A percentile compares a stretch with the other conserved stretches of the same genome.
phyloP scores from a whole-genome alignment of 2,888 invertebrate species.

The Tenthredo notha region DNA sequence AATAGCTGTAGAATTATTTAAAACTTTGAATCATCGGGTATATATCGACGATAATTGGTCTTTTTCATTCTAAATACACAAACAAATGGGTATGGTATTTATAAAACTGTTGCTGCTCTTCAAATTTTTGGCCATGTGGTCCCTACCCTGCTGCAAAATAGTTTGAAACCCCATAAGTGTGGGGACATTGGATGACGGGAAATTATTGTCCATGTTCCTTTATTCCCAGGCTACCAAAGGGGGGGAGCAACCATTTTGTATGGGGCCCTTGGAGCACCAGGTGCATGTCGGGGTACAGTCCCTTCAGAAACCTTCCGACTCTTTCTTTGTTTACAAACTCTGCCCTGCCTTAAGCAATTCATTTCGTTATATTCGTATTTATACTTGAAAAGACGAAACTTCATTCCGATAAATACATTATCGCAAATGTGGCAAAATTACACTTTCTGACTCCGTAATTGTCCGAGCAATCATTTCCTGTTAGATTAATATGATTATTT shows the following conservation, averaged over 20 bases:
- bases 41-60: not conserved
- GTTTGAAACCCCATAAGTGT: conserved; percentile 62
- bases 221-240: conserved; percentile 67
- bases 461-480: not conserved
- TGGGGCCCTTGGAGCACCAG: conserved; percentile 75
- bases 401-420: too few relatives aligned
- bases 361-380: conserved; percentile 29
- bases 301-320: conserved; percentile 71
- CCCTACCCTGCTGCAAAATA: conserved; percentile 48
- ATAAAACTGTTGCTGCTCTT: not conserved
- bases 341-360: conserved; percentile 40
- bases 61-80: not conserved
- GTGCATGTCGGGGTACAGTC: conserved; percentile 76
- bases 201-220: conserved; percentile 75
- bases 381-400: not conserved
- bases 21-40: not conserved
- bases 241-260: conserved; percentile 75
- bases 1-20: not conserved
- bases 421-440: not conserved
- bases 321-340: conserved; percentile 70
- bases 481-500: not conserved
- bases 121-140: conserved; percentile 50
- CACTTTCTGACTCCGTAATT: not conserved
- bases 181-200: conserved; percentile 61
- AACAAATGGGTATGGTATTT: not conserved